Evolutionary conservation across 2,888 invertebrate species (phyloP).

Genomic region (Nomada lathburiana): DNA sequence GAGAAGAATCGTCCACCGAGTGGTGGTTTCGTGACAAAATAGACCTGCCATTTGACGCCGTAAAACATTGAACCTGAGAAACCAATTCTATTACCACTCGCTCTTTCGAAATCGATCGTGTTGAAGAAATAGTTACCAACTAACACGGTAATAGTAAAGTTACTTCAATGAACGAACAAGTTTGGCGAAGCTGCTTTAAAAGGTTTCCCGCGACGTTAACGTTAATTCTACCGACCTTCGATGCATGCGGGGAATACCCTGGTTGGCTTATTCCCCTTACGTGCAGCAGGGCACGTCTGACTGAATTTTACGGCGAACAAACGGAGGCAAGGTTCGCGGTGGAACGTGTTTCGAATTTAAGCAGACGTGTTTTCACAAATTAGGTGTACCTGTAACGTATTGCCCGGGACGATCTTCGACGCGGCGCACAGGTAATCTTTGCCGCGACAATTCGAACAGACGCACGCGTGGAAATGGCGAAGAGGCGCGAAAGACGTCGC

Average conservation of each 20-base stretch:
- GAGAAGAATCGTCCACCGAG: background rate
- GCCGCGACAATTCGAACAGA: conserved; percentile 36
- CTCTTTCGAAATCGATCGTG: background rate
- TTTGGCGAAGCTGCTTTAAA: background rate
- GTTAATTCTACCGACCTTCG: background rate
- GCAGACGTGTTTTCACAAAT: conserved; percentile 23
- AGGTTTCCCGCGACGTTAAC: conserved; percentile 8
- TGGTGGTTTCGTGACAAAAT: background rate
- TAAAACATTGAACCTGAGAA: background rate
- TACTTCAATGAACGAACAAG: background rate
- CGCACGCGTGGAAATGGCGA: conserved; percentile 39
- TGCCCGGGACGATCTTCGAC: conserved; percentile 29
- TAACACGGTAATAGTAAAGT: background rate
- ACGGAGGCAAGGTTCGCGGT: background rate
- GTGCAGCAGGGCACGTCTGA: background rate
- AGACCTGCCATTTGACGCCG: too few species aligned
- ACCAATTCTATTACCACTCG: background rate
- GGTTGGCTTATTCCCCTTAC: background rate
- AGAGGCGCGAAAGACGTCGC: conserved; percentile 53
- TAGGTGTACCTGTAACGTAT: conserved; percentile 19
- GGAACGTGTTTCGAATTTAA: conserved; percentile 41
- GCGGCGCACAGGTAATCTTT: conserved; percentile 14
- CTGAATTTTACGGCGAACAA: conserved; percentile 5
- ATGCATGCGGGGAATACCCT: background rate
- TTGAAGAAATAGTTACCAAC: too few species aligned